These are phyloP conservation scores for Amphipoea lucens DNA, from an alignment of 2,888 invertebrate species.

Conservation along the genomic window DNA sequence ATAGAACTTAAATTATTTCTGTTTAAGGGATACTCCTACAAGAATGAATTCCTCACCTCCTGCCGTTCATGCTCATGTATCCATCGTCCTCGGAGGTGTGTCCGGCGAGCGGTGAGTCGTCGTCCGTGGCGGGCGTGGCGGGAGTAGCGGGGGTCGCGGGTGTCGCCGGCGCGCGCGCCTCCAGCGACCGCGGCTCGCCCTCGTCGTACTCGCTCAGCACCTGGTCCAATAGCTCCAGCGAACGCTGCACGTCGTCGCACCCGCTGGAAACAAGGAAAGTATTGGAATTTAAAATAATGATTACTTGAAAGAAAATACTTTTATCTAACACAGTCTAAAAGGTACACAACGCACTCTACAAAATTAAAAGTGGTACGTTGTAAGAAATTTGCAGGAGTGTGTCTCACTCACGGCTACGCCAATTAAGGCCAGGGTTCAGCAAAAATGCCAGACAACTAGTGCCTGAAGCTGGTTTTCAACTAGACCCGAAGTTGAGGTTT, in stretches of 20 bases:
- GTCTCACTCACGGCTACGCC: neutral
- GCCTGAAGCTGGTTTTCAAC: neutral
- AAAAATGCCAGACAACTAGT: neutral
- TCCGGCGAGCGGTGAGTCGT: constrained; percentile 94
- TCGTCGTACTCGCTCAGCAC: constrained; percentile 98
- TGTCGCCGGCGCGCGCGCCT: constrained; percentile 88
- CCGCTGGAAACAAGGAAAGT: constrained; percentile 90
- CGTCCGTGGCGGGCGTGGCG: constrained; percentile 91
- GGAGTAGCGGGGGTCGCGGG: constrained; percentile 90
- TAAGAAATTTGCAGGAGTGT: neutral
- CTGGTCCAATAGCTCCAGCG: constrained; percentile 96
- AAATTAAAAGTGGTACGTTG: neutral
- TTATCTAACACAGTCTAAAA: neutral
- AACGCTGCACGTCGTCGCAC: constrained; percentile 96
- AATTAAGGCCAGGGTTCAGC: neutral
- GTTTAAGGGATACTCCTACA: neutral
- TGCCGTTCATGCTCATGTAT: constrained; percentile 97
- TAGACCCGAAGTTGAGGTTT: neutral
- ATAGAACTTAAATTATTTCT: neutral
- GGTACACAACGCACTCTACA: neutral
- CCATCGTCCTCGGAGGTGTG: constrained; percentile 97
- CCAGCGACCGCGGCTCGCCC: constrained; percentile 89
- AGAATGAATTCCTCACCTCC: constrained; percentile 88
- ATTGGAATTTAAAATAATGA: neutral
- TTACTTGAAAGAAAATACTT: neutral